Evolutionary conservation across 1,140 invertebrate genomes (phyloP).

Genomic region (Pseudomyrmex flavicornis): DNA sequence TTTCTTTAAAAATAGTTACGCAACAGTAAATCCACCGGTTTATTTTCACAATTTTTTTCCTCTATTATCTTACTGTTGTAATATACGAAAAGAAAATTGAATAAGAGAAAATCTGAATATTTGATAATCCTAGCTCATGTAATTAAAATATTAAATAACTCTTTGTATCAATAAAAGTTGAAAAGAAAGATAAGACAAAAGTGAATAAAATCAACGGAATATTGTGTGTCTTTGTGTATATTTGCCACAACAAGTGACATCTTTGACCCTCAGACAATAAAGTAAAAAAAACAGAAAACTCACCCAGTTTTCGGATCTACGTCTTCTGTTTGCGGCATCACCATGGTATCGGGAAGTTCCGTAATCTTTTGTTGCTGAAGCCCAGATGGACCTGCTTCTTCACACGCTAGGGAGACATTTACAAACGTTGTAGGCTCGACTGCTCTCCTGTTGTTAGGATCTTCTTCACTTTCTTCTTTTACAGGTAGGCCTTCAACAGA

Average conservation of each 20-base stretch:
- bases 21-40: neutral
- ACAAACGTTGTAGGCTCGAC: constrained; percentile 84
- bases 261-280: constrained; percentile 79
- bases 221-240: constrained; percentile 75
- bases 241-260: constrained; percentile 81
- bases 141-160: too few species aligned
- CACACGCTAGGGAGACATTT: constrained; percentile 84
- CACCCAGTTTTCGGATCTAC: constrained; percentile 86
- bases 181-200: neutral
- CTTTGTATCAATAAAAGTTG: too few species aligned
- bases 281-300: constrained; percentile 81
- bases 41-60: neutral
- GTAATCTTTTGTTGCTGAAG: constrained; percentile 83
- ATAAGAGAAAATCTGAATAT: too few species aligned
- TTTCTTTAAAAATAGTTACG: constrained; percentile 16
- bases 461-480: constrained; percentile 83
- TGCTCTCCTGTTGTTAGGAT: constrained; percentile 77
- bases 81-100: neutral
- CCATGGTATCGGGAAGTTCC: constrained; percentile 79
- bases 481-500: constrained; percentile 79
- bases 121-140: too few species aligned
- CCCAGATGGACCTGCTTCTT: constrained; percentile 87
- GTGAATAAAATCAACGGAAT: constrained; percentile 24
- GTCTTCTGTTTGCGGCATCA: constrained; percentile 78
- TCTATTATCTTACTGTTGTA: neutral